phyloP scores from a whole-genome alignment of 2,797 vertebrate species.

The Girardinus metallicus region DNA sequence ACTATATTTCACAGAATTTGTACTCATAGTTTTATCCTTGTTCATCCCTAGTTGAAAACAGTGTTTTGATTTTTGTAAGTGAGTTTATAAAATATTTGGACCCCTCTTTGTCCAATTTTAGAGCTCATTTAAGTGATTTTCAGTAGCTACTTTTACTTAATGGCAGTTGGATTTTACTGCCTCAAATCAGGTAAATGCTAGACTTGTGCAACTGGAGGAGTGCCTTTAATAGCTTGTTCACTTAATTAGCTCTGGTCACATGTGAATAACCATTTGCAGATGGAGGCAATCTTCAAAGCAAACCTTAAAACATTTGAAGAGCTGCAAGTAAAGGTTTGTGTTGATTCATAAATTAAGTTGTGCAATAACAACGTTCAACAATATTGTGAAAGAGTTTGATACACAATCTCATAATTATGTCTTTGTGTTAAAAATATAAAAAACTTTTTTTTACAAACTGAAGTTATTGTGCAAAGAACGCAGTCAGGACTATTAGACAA shows the following conservation, averaged over 20 bases:
- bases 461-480: background rate
- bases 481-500: background rate
- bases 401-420: background rate
- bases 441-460: background rate
- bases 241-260: background rate
- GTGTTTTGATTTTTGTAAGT: slow-evolving; percentile 40
- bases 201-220: background rate
- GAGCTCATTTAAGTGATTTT: slow-evolving; percentile 55
- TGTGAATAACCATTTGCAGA: background rate
- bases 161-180: slow-evolving; percentile 1
- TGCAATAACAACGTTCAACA: background rate
- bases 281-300: background rate
- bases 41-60: slow-evolving; percentile 13
- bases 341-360: background rate
- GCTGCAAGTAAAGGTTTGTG: background rate
- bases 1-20: background rate
- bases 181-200: background rate
- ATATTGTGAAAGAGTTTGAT: background rate
- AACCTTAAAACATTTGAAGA: background rate
- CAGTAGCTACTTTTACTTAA: slow-evolving; percentile 40
- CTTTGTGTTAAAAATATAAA: background rate
- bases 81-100: slow-evolving; percentile 39
- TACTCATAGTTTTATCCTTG: slow-evolving; percentile 6
- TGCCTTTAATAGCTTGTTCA: background rate
- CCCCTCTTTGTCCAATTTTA: slow-evolving; percentile 36